Evolutionary conservation across 92 coral and sea anemone genomes (phyloP).

Genomic region (Muricea muricata): DNA sequence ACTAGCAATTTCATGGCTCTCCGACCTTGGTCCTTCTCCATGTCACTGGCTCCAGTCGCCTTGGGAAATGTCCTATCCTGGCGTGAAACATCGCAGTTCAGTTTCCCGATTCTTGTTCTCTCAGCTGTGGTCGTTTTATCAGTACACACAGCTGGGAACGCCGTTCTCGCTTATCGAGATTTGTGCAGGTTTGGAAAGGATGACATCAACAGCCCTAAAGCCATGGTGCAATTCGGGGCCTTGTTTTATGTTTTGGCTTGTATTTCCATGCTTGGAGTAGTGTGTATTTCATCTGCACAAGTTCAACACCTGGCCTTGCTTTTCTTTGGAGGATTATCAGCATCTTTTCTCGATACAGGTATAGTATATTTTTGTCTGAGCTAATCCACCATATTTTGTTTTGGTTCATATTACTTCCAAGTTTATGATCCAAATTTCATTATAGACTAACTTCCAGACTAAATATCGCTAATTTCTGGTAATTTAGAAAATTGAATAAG

Average conservation of each 20-base stretch:
- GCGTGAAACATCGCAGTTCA: conserved; percentile 71
- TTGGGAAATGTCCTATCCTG: conserved; percentile 84
- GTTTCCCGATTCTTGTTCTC: conserved; percentile 57
- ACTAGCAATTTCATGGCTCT: conserved; percentile 54
- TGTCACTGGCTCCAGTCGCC: conserved; percentile 78
- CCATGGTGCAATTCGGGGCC: conserved; percentile 73
- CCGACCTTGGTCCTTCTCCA: conserved; percentile 92
- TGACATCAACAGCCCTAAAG: conserved; percentile 46
- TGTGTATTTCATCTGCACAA: conserved; percentile 67
- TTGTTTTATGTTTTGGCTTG: conserved; percentile 73
- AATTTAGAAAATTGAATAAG: no score
- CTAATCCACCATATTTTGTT: not conserved
- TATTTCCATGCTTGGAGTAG: conserved; percentile 69
- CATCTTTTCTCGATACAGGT: conserved; percentile 75
- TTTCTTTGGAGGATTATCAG: conserved; percentile 97
- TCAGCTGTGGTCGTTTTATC: conserved; percentile 72
- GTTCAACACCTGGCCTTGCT: conserved; percentile 75
- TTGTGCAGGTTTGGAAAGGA: not conserved
- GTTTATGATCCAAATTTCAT: no score
- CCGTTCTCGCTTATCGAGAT: conserved; percentile 73
- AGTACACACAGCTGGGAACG: conserved; percentile 92
- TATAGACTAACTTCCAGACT: no score
- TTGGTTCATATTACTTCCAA: no score
- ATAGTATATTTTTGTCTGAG: not conserved
- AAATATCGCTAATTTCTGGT: no score